These are phyloP conservation scores for Poecilia gillii DNA, from an alignment of 2,797 vertebrate species.

Conservation along the genomic window DNA sequence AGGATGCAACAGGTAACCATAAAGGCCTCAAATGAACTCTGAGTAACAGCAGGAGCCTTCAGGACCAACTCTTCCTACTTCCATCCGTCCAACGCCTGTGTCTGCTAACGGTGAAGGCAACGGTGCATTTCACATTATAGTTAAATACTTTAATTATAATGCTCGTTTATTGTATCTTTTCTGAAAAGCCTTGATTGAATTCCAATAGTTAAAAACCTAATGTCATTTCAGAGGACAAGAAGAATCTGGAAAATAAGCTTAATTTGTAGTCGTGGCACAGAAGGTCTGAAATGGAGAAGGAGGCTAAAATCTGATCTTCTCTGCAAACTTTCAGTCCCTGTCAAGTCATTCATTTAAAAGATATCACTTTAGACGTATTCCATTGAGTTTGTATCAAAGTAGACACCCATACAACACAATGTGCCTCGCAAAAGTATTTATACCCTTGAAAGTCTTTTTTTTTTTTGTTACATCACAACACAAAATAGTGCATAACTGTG, in stretches of 20 bases:
- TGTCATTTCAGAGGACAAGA: neutral
- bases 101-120: neutral
- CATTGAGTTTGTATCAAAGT: slow-evolving; percentile 10
- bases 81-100: neutral
- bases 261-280: neutral
- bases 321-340: neutral
- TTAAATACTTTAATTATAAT: neutral
- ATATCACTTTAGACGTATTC: neutral
- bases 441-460: neutral
- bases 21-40: slow-evolving; percentile 19
- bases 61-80: neutral
- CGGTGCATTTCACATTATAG: neutral
- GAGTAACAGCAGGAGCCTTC: neutral
- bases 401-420: neutral
- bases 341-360: neutral
- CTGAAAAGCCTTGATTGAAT: neutral
- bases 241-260: neutral
- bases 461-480: neutral
- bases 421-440: neutral
- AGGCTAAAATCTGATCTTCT: neutral
- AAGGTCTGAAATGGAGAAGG: neutral
- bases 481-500: neutral
- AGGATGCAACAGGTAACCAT: slow-evolving; percentile 35
- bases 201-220: neutral
- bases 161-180: neutral